phyloP scores from a whole-genome alignment of 2,888 invertebrate species.

The Periphyllus acericola region DNA sequence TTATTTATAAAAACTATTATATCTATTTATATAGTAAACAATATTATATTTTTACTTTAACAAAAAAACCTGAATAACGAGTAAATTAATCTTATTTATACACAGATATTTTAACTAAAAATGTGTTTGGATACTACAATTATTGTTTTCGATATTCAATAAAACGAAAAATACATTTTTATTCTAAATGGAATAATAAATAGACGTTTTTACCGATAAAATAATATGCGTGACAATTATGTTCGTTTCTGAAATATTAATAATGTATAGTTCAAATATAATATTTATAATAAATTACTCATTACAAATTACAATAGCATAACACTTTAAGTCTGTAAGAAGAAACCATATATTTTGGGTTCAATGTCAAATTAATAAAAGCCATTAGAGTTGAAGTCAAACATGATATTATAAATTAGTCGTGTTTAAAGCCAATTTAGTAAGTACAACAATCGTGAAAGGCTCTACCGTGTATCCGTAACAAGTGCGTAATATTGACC shows the following conservation, averaged over 20 bases:
- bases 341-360: constrained; percentile 43
- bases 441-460: neutral
- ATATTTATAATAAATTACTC: neutral
- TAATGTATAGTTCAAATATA: neutral
- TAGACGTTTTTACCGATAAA: neutral
- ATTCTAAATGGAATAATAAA: neutral
- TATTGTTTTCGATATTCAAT: too few species aligned
- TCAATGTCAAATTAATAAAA: constrained; percentile 60
- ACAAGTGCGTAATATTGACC: neutral
- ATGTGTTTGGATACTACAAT: too few species aligned
- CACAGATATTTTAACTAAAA: too few species aligned
- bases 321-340: neutral
- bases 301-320: neutral
- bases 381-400: neutral
- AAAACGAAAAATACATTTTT: neutral
- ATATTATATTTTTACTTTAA: neutral
- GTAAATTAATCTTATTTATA: neutral
- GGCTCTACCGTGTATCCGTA: neutral
- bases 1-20: neutral
- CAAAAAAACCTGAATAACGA: neutral
- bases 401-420: constrained; percentile 5
- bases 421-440: constrained; percentile 20
- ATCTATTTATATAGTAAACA: neutral
- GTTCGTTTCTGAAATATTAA: neutral
- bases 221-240: neutral